Evolutionary conservation across 1,140 invertebrate species (phyloP).

Genomic region (Penaeus chinensis): DNA sequence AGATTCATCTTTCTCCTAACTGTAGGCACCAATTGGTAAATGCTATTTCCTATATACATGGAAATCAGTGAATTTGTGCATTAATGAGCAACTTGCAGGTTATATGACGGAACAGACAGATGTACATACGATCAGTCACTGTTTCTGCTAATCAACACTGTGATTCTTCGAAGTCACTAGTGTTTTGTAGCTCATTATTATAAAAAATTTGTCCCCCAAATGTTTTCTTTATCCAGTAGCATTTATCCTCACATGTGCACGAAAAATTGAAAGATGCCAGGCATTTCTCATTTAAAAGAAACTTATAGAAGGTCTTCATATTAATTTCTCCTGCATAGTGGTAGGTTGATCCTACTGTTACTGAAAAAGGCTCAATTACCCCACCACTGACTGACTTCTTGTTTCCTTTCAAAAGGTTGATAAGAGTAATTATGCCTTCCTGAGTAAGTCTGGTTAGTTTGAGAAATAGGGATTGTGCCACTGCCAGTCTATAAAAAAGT

Average conservation of each 20-base stretch:
- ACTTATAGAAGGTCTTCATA: not conserved
- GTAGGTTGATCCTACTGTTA: slow-evolving; percentile 18
- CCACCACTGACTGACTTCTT: not conserved
- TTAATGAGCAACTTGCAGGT: too few relatives aligned
- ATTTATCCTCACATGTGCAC: slow-evolving; percentile 16
- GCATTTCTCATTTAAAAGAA: not conserved
- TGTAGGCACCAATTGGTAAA: too few relatives aligned
- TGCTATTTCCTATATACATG: too few relatives aligned
- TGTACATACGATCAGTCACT: too few relatives aligned
- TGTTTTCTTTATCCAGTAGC: slow-evolving; percentile 6
- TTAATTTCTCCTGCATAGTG: not conserved
- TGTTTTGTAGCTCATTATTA: too few relatives aligned
- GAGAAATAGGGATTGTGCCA: slow-evolving; percentile 18
- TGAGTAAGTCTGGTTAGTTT: slow-evolving; percentile 6
- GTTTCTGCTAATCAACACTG: too few relatives aligned
- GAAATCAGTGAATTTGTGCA: too few relatives aligned
- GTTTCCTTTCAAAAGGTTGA: not conserved
- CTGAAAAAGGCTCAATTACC: not conserved
- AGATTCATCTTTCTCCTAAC: too few relatives aligned
- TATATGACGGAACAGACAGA: too few relatives aligned
- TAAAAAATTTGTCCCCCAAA: too few relatives aligned
- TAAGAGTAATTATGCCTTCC: not conserved
- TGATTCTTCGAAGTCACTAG: too few relatives aligned
- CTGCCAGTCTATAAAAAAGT: slow-evolving; percentile 1
- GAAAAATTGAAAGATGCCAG: slow-evolving; percentile 5